Evolutionary conservation across 2,888 invertebrate genomes (phyloP).

Genomic region (Cecidostiba fungosa): DNA sequence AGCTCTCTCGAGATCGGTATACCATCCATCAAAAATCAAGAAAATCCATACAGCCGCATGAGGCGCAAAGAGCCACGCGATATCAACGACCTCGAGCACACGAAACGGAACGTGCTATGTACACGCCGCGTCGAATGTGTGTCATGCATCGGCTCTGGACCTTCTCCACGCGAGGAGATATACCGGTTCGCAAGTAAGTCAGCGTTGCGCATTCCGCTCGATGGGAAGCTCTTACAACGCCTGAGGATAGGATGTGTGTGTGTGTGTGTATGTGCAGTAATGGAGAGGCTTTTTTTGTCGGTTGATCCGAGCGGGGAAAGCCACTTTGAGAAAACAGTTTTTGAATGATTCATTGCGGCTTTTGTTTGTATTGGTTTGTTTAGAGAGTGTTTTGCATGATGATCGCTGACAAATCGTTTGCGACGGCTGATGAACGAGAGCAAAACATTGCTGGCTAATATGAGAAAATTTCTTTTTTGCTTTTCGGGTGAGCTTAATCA

Average conservation of each 20-base stretch:
- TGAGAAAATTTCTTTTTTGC: too few species aligned
- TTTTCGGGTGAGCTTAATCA: too few species aligned
- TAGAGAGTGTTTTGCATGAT: background rate
- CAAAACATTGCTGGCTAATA: too few species aligned
- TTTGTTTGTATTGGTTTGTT: background rate
- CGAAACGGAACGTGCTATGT: slow-evolving; percentile 27
- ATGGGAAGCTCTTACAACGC: background rate
- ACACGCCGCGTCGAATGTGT: slow-evolving; percentile 9
- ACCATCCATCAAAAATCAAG: background rate
- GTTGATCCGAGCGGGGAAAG: background rate
- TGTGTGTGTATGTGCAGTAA: background rate
- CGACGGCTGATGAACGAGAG: background rate
- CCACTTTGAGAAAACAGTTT: background rate
- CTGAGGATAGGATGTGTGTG: background rate
- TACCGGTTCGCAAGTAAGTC: slow-evolving; percentile 60
- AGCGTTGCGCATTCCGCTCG: slow-evolving; percentile 5
- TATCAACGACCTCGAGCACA: slow-evolving; percentile 23
- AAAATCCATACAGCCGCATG: background rate
- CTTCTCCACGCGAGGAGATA: background rate
- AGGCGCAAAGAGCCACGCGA: too few species aligned
- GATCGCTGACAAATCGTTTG: background rate
- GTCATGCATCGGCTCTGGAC: slow-evolving; percentile 40
- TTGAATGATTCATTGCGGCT: background rate
- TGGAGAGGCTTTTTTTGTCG: background rate
- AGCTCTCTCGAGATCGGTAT: background rate